Base-by-base conservation (phyloP, 2,888 invertebrate genomes). In the Oxytorus armatus region DNA sequence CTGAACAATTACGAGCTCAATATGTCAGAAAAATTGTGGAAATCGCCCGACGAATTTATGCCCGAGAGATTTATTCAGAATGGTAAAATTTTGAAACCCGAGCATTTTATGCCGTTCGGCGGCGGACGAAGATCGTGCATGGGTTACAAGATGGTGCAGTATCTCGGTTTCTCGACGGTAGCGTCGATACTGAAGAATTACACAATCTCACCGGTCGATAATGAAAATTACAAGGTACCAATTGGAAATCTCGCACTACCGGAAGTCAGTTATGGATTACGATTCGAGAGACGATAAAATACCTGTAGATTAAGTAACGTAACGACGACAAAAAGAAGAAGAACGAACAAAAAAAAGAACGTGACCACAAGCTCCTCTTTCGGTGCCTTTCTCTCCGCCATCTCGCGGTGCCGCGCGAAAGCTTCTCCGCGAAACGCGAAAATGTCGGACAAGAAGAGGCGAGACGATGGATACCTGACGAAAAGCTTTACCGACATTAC, bases 1-100 rank as follows among this genome's bases (percentile, higher is more conserved):
- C 91, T 95, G 33, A 95, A 95, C 90, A 95, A 95, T 85, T 95
- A 94, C 90, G 94, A 95, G 39, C 90, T 95, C 47, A 95, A 95
- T 89, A 94, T 94, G 93, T 94, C 94, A 7, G 91, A 93, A 0
- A 91, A 94, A 23, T 89, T 94, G n/a, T 95, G 95, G 95, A 89
- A 90, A 0, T 90, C 93, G 21, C 95, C 95, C 0, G 89, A 93
- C 36, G 90, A 92, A 81, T 95, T 95, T 88, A 91, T 92, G 72
- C 95, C 95, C 0, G 93, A 94, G 84, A 91, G 95, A 84, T 95
- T 95, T 87, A 86, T 95, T n/a, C 92, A 92, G 73, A 92, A 93
- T 18, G 94, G 93, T 0, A 90, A 91, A 55, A 88, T 95, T 11
- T 86, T 92, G 2, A 95, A 95, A 85, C 95, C 95, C 0, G 94